Conservation (phyloP, 2,888 invertebrate genomes). For the Synergus laeviventris region DNA sequence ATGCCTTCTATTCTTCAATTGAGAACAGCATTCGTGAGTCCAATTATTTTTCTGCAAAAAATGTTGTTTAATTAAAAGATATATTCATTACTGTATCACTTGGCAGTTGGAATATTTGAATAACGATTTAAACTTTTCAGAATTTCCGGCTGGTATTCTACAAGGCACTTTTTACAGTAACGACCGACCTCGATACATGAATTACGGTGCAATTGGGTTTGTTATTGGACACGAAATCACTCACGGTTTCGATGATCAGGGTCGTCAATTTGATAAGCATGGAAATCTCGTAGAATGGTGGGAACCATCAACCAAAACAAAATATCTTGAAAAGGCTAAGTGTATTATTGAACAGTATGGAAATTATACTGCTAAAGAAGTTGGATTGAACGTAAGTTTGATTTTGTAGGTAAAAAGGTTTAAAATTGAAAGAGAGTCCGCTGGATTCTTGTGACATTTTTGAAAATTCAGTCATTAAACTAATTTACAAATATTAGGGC, state of each 20-base stretch:
- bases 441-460: neutral
- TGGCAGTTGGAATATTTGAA: neutral
- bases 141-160: slow-evolving; percentile 94
- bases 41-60: neutral
- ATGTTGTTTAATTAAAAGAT: neutral
- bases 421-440: neutral
- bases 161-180: slow-evolving; percentile 95
- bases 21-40: slow-evolving; percentile 54
- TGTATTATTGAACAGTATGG: slow-evolving; percentile 96
- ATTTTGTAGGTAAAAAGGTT: slow-evolving; percentile 49
- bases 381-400: slow-evolving; percentile 82
- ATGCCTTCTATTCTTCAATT: slow-evolving; percentile 70
- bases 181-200: slow-evolving; percentile 92
- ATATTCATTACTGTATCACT: neutral
- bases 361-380: slow-evolving; percentile 89
- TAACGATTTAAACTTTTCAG: slow-evolving; percentile 76
- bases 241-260: slow-evolving; percentile 92
- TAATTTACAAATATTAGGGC: no score
- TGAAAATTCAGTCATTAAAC: no score
- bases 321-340: slow-evolving; percentile 89
- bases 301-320: slow-evolving; percentile 88
- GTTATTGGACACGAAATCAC: slow-evolving; percentile 95
- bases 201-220: slow-evolving; percentile 93
- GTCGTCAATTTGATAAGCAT: slow-evolving; percentile 93
- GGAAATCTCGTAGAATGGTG: slow-evolving; percentile 97